Percentiles rank a stretch among this genome's conserved stretches.
Conservation (phyloP, 2,113 vertebrate species). For the Castor canadensis region DNA sequence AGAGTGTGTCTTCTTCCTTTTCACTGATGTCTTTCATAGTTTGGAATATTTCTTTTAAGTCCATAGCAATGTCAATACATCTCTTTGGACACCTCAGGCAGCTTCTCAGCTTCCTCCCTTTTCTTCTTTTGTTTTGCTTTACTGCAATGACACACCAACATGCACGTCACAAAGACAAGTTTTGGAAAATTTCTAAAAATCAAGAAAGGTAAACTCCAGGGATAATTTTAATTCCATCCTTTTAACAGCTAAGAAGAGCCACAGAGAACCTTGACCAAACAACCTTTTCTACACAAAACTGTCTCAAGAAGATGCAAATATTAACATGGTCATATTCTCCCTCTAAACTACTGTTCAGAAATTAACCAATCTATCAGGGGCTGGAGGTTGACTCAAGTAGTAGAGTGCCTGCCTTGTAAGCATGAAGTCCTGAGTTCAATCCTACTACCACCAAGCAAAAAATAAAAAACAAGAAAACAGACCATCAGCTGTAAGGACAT, state of each 20-base stretch:
- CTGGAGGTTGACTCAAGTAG: too few relatives aligned
- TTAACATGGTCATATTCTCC: neutral
- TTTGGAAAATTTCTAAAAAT: constrained; percentile 9
- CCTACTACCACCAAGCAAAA: too few relatives aligned
- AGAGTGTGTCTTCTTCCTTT: constrained; percentile 46
- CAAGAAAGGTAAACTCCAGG: neutral
- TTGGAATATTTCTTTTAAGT: constrained; percentile 91
- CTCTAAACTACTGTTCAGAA: too few relatives aligned
- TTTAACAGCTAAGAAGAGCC: constrained; percentile 6
- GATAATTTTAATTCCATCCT: neutral
- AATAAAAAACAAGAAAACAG: neutral
- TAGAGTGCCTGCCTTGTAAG: too few relatives aligned
- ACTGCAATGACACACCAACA: constrained; percentile 76
- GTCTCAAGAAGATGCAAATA: neutral
- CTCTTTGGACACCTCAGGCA: constrained; percentile 92
- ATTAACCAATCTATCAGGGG: too few relatives aligned
- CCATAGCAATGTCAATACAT: constrained; percentile 87
- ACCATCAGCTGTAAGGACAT: neutral
- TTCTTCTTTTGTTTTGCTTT: constrained; percentile 88
- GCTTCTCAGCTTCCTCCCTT: constrained; percentile 87
- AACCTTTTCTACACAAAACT: neutral
- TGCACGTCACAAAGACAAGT: neutral
- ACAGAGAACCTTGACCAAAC: neutral
- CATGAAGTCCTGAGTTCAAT: too few relatives aligned
- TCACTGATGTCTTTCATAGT: constrained; percentile 66